Percentiles rank a stretch among this genome's conserved stretches.
Conservation (phyloP, 30 jellyfish, hydroid and myxozoan genomes). For the Sanderia malayensis region DNA sequence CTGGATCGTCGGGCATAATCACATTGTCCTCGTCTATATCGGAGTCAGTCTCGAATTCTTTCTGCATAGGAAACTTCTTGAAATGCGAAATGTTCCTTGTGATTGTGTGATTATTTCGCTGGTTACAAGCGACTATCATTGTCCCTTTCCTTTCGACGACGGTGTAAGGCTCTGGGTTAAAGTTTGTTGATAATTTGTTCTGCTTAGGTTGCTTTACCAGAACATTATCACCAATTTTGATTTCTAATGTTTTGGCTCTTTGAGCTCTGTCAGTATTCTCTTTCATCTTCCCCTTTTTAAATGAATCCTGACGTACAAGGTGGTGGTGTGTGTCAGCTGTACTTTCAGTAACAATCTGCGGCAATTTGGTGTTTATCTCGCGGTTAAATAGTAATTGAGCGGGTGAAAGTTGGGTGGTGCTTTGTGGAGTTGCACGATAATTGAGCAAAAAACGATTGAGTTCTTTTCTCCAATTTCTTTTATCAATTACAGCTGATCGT, state of each 20-base stretch:
- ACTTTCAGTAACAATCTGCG: too few relatives aligned
- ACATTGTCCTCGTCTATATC: too few relatives aligned
- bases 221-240: slow-evolving; percentile 48
- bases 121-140: slow-evolving; percentile 26
- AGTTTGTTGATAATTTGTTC: slow-evolving; percentile 50
- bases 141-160: slow-evolving; percentile 50
- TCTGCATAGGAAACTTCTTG: slow-evolving; percentile 39
- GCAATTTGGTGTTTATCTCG: too few relatives aligned
- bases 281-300: slow-evolving; percentile 20
- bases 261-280: background rate
- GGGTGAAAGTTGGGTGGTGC: too few relatives aligned
- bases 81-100: too few relatives aligned
- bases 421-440: too few relatives aligned
- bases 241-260: slow-evolving; percentile 5
- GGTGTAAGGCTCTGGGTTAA: slow-evolving; percentile 50
- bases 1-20: too few relatives aligned
- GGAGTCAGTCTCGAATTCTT: slow-evolving; percentile 27
- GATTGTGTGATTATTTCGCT: slow-evolving; percentile 23
- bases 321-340: slow-evolving; percentile 28
- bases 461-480: too few relatives aligned
- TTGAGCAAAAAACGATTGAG: background rate
- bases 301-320: slow-evolving; percentile 20
- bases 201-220: slow-evolving; percentile 55
- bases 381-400: too few relatives aligned
- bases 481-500: background rate